These are phyloP conservation scores for Drosophila mettleri DNA, from an alignment of 2,888 invertebrate species.

Conservation along the genomic window DNA sequence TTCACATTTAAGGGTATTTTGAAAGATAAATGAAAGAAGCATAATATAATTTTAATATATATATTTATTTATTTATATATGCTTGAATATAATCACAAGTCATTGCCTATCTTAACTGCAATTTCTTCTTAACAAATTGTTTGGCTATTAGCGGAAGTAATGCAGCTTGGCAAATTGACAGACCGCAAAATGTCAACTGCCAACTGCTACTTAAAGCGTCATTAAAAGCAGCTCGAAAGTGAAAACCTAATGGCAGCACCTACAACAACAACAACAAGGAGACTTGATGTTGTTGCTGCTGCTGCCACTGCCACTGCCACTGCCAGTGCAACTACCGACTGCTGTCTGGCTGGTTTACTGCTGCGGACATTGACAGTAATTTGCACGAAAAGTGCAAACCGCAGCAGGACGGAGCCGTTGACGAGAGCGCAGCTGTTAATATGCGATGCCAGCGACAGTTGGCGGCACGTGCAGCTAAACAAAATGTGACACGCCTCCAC, in stretches of 20 bases:
- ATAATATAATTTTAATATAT: background rate
- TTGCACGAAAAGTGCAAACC: conserved; percentile 65
- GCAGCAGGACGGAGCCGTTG: conserved; percentile 54
- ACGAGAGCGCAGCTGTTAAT: conserved; percentile 56
- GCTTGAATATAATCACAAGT: background rate
- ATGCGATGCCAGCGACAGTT: conserved; percentile 52
- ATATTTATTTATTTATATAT: background rate
- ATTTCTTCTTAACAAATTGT: background rate
- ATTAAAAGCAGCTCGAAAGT: conserved; percentile 58
- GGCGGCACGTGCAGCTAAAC: conserved; percentile 75
- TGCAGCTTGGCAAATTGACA: conserved; percentile 39
- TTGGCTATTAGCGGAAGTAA: conserved; percentile 27
- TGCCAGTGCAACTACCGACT: background rate
- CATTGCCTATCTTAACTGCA: background rate
- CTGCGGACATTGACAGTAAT: conserved; percentile 64
- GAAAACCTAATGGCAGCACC: conserved; percentile 47
- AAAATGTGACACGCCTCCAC: conserved; percentile 53
- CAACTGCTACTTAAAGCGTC: conserved; percentile 44
- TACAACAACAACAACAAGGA: conserved; percentile 11
- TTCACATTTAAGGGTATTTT: no score
- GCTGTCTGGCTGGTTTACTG: conserved; percentile 19
- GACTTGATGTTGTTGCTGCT: conserved; percentile 30
- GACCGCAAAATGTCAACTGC: conserved; percentile 40
- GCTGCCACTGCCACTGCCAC: conserved; percentile 16
- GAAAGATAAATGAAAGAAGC: no score